Conservation (phyloP, 2,113 vertebrate species). For the Ia io region DNA sequence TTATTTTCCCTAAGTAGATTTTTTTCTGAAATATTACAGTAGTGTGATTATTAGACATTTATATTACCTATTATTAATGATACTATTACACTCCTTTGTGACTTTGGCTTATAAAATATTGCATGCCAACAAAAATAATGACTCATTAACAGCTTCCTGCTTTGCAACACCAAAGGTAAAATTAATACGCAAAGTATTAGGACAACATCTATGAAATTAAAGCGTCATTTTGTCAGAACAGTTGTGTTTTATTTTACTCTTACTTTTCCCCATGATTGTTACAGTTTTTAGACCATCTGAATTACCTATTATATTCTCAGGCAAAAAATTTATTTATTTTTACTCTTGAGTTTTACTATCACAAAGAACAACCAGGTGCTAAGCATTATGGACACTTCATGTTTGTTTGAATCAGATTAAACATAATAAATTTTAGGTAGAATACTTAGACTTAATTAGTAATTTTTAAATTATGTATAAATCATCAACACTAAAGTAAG, state of each 20-base stretch:
- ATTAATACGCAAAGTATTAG: not conserved
- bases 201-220: not conserved
- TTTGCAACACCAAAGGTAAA: not conserved
- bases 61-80: not conserved
- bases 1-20: not conserved
- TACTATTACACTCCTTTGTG: not conserved
- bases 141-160: not conserved
- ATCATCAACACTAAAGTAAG: not conserved
- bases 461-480: not conserved
- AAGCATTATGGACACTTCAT: not conserved
- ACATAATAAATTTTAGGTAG: not conserved
- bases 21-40: not conserved
- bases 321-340: not conserved
- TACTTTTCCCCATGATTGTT: not conserved
- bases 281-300: not conserved
- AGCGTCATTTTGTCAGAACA: not conserved
- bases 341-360: not conserved
- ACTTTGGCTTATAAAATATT: slow-evolving; percentile 18
- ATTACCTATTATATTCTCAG: not conserved
- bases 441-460: not conserved
- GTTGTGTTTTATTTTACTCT: not conserved
- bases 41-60: not conserved
- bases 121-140: not conserved
- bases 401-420: not conserved
- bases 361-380: not conserved